Evolutionary conservation across 2,888 invertebrate genomes (phyloP), one percentile per base, ranked within the genome.

Genomic region (Cerastoderma edule): DNA sequence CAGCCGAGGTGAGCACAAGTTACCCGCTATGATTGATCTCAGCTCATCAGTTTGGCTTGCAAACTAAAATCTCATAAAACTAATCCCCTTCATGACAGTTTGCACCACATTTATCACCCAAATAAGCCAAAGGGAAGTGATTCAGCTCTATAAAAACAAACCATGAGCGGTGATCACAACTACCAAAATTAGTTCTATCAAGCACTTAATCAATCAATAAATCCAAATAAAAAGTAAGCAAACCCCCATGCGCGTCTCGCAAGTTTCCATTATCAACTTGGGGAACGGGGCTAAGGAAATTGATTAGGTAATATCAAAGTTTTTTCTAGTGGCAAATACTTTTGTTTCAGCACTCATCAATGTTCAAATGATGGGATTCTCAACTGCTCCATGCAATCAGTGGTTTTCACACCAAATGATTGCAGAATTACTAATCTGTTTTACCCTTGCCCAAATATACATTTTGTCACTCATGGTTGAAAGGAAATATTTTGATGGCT

Each of bases 201-300:
- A 70, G 66, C 73, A 53, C 60, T 70, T 64, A 73, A 78, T 78
- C 77, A 73, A 78, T 78, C 73, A 78, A 78, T 78, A 78, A 63
- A 63, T 35, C 48, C 77, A 70, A 78, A 78, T 78, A 78, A 78
- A 77, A 70, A 71, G 53, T 67, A 54, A 60, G 67, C 32, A 78
- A 19, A 70, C 63, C 53, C 66, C 67, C 67, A 71, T 46, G 57
- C 30, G 30, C 19, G 50, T 35, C 33, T 48, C 46, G 39, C 70
- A 50, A 67, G 35, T 67, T 67, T 53, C 39, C 22, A 65, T 67
- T 46, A 70, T 46, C 33, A 32, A 56, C 32, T 46, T 35, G 56
- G 63, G 67, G 67, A 71, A 71, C 56, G 35, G 48, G 53, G 46
- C 48, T 63, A 24, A 67, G 33, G 63, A 72, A 72, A 57, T 35